These are phyloP conservation scores for Synergus gifuensis DNA, from an alignment of 2,888 invertebrate genomes.

Conservation along the genomic window DNA sequence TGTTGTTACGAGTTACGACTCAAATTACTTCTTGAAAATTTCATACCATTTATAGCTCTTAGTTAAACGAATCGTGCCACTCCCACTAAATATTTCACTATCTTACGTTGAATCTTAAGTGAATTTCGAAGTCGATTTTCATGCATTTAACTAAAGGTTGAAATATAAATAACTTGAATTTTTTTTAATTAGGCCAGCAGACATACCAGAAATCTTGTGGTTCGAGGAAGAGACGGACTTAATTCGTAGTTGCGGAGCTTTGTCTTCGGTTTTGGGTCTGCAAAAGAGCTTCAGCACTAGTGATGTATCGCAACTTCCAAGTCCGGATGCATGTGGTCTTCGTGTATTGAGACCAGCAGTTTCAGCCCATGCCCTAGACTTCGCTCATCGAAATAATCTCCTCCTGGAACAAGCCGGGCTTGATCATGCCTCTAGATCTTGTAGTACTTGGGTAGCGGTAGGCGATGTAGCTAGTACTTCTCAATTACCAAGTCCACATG, in stretches of 20 bases:
- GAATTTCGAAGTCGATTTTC: too few species aligned
- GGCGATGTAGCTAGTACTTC: constrained; percentile 88
- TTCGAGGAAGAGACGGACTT: constrained; percentile 89
- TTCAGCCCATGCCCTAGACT: constrained; percentile 81
- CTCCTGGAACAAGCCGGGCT: constrained; percentile 81
- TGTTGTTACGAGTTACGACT: too few species aligned
- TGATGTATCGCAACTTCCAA: constrained; percentile 84
- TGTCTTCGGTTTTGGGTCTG: constrained; percentile 89
- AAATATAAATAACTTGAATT: background rate
- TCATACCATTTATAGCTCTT: background rate
- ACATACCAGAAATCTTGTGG: constrained; percentile 83
- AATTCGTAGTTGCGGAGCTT: constrained; percentile 88
- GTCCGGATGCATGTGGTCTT: constrained; percentile 77
- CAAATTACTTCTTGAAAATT: background rate
- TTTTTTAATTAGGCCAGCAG: constrained; percentile 78
- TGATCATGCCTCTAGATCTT: constrained; percentile 84
- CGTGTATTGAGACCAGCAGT: constrained; percentile 76
- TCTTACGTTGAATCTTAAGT: too few species aligned
- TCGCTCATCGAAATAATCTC: constrained; percentile 79
- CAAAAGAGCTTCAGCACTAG: constrained; percentile 91
- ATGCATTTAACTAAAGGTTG: background rate
- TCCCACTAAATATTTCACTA: background rate
- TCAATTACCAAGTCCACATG: constrained; percentile 90
- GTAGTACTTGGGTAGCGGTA: constrained; percentile 93
- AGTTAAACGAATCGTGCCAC: background rate